A percentile compares a stretch with the other conserved stretches of the same genome.
Conservation (phyloP, 2,113 vertebrate genomes). For the Triplophysa tibetana region DNA sequence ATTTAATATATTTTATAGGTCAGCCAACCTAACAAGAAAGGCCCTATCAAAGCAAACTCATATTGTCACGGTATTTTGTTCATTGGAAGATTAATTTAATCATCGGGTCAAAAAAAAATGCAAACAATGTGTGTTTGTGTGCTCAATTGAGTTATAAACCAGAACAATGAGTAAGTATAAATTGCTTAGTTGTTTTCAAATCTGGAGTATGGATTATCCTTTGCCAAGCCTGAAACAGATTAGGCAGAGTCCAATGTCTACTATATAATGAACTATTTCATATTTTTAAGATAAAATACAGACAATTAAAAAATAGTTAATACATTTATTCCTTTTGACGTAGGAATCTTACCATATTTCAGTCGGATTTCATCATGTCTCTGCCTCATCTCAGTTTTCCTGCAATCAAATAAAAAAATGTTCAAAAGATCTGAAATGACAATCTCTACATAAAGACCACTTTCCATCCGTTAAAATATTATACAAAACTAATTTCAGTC, state of each 20-base stretch:
- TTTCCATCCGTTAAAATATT: background rate
- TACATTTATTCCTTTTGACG: background rate
- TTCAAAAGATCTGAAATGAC: background rate
- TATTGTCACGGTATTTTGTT: too few relatives aligned
- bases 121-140: background rate
- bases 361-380: constrained; percentile 92
- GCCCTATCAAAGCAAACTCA: background rate
- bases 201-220: constrained; percentile 48
- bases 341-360: constrained; percentile 84
- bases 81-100: too few relatives aligned
- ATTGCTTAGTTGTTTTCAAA: constrained; percentile 49
- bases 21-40: background rate
- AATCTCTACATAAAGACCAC: background rate
- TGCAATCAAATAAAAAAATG: constrained; percentile 54
- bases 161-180: background rate
- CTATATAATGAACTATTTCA: too few relatives aligned
- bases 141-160: background rate
- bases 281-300: too few relatives aligned
- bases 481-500: background rate
- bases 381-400: constrained; percentile 88
- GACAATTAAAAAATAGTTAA: background rate
- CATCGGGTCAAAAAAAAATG: background rate
- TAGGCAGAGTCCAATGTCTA: constrained; percentile 10
- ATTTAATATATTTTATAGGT: background rate
- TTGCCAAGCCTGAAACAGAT: constrained; percentile 46